Conservation (phyloP, 2,888 invertebrate genomes). For the Phengaris arion region DNA sequence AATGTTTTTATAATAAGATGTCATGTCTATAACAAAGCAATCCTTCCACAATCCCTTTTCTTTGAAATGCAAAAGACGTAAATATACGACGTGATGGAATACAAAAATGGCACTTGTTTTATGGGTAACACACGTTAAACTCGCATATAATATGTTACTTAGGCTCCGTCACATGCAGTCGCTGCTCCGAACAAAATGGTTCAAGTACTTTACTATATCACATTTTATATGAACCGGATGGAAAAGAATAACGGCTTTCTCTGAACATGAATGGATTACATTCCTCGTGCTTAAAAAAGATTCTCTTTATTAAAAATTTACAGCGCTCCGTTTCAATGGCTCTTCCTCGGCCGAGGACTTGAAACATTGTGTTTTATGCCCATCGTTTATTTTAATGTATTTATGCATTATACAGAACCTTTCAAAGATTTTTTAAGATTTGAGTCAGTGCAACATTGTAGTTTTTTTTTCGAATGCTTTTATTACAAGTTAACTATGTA, state of each 20-base stretch:
- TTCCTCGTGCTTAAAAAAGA: conserved; percentile 12
- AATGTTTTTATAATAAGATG: conserved; percentile 15
- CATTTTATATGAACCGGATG: conserved; percentile 28
- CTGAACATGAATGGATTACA: conserved; percentile 26
- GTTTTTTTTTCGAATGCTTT: background rate
- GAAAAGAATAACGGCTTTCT: conserved; percentile 21
- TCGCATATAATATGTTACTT: conserved; percentile 29
- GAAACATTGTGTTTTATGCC: conserved; percentile 9
- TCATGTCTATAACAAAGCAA: conserved; percentile 15
- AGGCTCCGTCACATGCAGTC: conserved; percentile 31
- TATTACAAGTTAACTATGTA: background rate
- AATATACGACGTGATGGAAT: conserved; percentile 11
- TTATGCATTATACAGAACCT: conserved; percentile 12
- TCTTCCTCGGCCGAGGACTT: conserved; percentile 2
- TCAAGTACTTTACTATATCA: conserved; percentile 30
- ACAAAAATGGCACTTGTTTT: conserved; percentile 26
- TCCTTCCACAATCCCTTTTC: background rate
- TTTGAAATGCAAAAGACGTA: conserved; percentile 7
- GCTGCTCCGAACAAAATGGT: conserved; percentile 29
- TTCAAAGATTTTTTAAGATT: conserved; percentile 17
- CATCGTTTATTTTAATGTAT: conserved; percentile 11
- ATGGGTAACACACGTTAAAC: conserved; percentile 28
- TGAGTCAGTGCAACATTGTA: background rate
- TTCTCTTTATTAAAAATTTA: conserved; percentile 23
- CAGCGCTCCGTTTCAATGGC: conserved; percentile 15